Conservation (phyloP, 2,797 vertebrate genomes). For the Peromyscus nudipes region DNA sequence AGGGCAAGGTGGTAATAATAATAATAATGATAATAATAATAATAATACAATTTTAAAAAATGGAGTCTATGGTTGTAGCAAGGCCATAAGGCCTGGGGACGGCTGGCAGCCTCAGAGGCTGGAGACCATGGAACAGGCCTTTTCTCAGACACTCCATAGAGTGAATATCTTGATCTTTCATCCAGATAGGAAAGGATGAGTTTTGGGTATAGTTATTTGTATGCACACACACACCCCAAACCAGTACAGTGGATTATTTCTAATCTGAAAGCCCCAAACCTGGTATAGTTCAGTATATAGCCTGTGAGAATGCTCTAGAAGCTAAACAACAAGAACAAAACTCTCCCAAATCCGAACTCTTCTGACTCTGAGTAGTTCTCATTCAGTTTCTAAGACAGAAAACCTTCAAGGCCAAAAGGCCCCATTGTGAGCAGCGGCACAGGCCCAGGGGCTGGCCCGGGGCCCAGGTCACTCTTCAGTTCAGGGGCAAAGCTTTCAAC, state of each 20-base stretch:
- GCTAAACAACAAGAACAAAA: background rate
- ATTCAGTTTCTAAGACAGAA: background rate
- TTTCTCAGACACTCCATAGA: background rate
- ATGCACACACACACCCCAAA: background rate
- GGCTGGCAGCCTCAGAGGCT: background rate
- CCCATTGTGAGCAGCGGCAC: background rate
- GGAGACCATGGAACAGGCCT: background rate
- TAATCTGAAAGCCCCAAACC: background rate
- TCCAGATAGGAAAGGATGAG: background rate
- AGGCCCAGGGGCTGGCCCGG: background rate
- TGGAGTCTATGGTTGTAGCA: background rate
- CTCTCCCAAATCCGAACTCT: background rate
- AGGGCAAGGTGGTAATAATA: background rate
- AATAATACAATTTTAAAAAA: background rate
- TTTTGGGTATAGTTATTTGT: background rate
- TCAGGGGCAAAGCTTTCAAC: slow-evolving; percentile 37
- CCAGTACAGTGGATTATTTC: background rate
- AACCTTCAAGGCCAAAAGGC: background rate
- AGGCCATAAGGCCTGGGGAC: background rate
- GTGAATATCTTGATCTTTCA: background rate
- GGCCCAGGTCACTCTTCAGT: background rate
- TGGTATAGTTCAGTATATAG: background rate
- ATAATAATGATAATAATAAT: no score
- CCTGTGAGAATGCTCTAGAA: background rate
- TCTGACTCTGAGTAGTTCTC: background rate